A percentile compares a stretch with the other conserved stretches of the same genome.
phyloP scores from a whole-genome alignment of 1,140 invertebrate species.

The Globodera rostochiensis region DNA sequence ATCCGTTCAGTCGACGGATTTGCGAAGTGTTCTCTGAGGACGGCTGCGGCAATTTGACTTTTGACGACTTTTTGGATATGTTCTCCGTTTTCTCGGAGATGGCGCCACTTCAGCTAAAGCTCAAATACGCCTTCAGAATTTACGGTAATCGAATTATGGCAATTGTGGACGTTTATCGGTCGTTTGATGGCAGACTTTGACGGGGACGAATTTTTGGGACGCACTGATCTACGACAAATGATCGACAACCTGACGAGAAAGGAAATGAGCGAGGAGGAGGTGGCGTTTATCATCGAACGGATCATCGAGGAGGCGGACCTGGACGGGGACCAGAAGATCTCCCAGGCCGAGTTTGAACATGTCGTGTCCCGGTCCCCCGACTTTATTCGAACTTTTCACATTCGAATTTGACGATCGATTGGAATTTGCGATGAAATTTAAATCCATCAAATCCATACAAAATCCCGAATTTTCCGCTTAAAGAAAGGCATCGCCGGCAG shows the following conservation, averaged over 20 bases:
- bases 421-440: not conserved
- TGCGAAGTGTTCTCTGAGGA: constrained; percentile 87
- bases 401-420: constrained; percentile 74
- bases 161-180: not conserved
- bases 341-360: constrained; percentile 71
- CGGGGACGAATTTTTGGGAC: constrained; percentile 74
- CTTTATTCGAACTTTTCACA: constrained; percentile 80
- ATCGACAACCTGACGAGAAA: constrained; percentile 28
- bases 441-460: not conserved
- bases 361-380: constrained; percentile 71
- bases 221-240: constrained; percentile 20
- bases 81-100: constrained; percentile 81
- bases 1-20: constrained; percentile 74
- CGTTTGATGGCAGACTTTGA: constrained; percentile 79
- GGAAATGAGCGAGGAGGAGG: constrained; percentile 80
- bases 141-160: constrained; percentile 72
- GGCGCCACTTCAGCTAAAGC: constrained; percentile 85
- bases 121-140: constrained; percentile 91
- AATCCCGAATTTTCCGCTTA: not conserved
- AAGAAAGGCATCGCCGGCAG: constrained; percentile 3
- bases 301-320: constrained; percentile 71
- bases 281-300: constrained; percentile 72
- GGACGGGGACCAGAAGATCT: constrained; percentile 70
- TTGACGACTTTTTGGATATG: constrained; percentile 94
- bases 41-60: constrained; percentile 85